Percentiles rank a stretch among this genome's conserved stretches.
These are phyloP conservation scores for Ochropacha duplaris DNA, from an alignment of 2,888 invertebrate species.

Conservation along the genomic window DNA sequence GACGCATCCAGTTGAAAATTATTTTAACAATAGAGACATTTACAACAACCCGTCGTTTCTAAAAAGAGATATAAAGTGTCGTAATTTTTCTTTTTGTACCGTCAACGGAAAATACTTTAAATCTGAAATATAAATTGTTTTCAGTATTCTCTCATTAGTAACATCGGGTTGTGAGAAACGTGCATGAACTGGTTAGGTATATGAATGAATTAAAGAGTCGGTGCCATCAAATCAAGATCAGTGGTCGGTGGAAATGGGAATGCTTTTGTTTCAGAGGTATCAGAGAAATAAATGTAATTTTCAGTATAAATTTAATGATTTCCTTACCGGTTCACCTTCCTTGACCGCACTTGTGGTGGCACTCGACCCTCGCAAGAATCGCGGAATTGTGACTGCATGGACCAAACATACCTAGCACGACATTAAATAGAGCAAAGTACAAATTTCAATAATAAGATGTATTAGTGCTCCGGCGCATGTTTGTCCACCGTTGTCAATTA, in stretches of 20 bases:
- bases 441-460: constrained; percentile 80
- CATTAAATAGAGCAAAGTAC: constrained; percentile 77
- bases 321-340: constrained; percentile 7
- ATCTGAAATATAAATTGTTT: constrained; percentile 13
- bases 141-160: constrained; percentile 47
- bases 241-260: constrained; percentile 22
- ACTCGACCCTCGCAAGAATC: constrained; percentile 25
- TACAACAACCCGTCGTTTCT: constrained; percentile 55
- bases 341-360: constrained; percentile 12
- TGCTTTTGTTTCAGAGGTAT: background rate
- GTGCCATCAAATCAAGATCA: constrained; percentile 38
- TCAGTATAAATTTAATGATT: background rate
- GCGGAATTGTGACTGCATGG: constrained; percentile 49
- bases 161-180: constrained; percentile 55
- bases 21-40: constrained; percentile 39
- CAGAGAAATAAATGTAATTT: background rate
- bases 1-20: constrained; percentile 28
- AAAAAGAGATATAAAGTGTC: constrained; percentile 38
- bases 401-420: constrained; percentile 79
- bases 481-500: constrained; percentile 83
- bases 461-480: constrained; percentile 78
- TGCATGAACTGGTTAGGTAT: constrained; percentile 37
- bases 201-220: constrained; percentile 29
- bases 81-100: too few species aligned
- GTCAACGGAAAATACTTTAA: constrained; percentile 6